Evolutionary conservation across 2,113 vertebrate genomes (phyloP).

Genomic region (Eudyptes chrysolophus): DNA sequence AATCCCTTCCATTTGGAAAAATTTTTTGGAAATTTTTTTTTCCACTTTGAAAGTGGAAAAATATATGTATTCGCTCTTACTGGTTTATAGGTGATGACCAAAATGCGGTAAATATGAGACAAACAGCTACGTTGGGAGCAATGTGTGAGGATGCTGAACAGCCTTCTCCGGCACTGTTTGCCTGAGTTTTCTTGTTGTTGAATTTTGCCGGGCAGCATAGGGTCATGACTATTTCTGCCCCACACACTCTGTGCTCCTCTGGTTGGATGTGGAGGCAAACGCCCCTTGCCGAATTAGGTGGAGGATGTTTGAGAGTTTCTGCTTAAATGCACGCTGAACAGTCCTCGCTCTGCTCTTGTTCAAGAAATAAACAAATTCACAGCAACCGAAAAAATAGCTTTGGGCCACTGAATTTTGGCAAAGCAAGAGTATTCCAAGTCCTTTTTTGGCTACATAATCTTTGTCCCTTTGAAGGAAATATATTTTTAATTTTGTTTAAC

Average conservation of each 20-base stretch:
- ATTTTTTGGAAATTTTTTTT: background rate
- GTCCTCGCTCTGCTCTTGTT: background rate
- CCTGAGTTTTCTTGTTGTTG: too few relatives aligned
- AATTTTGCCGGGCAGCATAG: background rate
- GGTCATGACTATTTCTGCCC: too few relatives aligned
- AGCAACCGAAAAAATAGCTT: background rate
- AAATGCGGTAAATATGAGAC: too few relatives aligned
- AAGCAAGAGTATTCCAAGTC: background rate
- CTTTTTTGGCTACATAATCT: background rate
- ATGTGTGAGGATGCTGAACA: rapidly evolving
- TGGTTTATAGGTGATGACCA: background rate
- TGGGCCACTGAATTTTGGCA: background rate
- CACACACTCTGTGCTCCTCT: background rate
- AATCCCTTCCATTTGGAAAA: background rate
- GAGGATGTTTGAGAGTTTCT: too few relatives aligned
- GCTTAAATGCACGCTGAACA: rapidly evolving
- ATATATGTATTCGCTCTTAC: background rate
- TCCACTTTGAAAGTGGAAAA: background rate
- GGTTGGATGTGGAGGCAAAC: too few relatives aligned
- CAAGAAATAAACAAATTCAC: background rate
- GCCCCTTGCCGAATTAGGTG: rapidly evolving
- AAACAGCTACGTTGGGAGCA: too few relatives aligned
- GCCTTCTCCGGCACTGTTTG: background rate
- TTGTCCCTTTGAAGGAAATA: background rate
- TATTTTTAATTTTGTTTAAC: background rate